Evolutionary conservation across 2,888 invertebrate species (phyloP), one percentile per base, ranked within the genome.

Genomic region (Cynaeus angustus): DNA sequence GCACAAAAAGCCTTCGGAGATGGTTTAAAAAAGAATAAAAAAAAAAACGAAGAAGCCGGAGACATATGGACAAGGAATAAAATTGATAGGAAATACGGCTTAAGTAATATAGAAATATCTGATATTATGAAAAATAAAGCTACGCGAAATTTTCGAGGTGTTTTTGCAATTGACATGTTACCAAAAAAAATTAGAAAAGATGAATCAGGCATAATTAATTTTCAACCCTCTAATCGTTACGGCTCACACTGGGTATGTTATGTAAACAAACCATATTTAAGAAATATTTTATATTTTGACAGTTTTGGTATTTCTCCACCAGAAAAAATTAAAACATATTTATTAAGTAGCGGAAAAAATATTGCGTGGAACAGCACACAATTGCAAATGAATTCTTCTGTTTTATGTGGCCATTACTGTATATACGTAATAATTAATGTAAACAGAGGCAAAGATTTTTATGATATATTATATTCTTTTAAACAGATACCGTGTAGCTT

Each of bases 401-500:
- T 46, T 46, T 16, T 16, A 16, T 46, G 37, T 37, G 37, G 37
- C 37, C n/a, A 37, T 37, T n/a, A 37, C n/a, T 37, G n/a, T 37
- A 37, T n/a, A 37, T 37, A 37, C n/a, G 37, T 37, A 37, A 37
- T 37, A 37, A 37, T 37, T 37, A 37, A 37, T 37, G 37, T 37
- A 37, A 37, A 37, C 37, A 37, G 8, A 37, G 37, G 37, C 37
- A 37, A 37, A 37, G 37, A 37, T 37, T 37, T 37, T 37, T 37
- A 37, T 37, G 37, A 58, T 58, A 43, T 58, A 58, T 58, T 58
- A 58, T 58, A 58, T 58, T 58, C 58, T 58, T 58, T 58, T 13
- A 58, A 58, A 58, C 58, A 58, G 58, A 58, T 58, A 58, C 58
- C 58, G 58, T 58, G 43, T 58, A 21, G 58, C 13, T 58, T 58